Evolutionary conservation across 2,113 vertebrate species (phyloP), one percentile per base, ranked within the genome.

Genomic region (Ctenodactylus gundi): DNA sequence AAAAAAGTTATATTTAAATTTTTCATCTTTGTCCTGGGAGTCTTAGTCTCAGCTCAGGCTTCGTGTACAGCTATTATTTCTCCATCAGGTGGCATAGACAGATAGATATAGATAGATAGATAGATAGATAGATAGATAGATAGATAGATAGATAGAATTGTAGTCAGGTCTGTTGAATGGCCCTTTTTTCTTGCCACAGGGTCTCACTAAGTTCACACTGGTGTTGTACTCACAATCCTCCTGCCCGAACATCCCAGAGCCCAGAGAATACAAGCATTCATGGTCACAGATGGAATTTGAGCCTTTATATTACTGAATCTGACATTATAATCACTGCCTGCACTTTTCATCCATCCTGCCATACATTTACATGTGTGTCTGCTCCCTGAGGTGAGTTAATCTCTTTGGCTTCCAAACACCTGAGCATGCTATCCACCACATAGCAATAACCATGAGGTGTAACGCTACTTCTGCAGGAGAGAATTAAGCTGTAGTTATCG

Each of bases 301-400:
- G 25, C 57, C 13, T 41, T 3, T 44, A 60, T 23, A 17, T 23
- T 39, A n/a, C 31, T 65, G 13, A 39, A 51, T 3, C 4, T 36
- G n/a, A 39, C 21, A 29, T 49, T 25, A 2, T n/a, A 13, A 34
- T 18, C 7, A n/a, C 0, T 29, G 20, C 23, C 3, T 44, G 31
- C 21, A 29, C 3, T 75, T 18, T 44, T n/a, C 10, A 31, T 23
- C 5, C 51, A 7, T 23, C 7, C 49, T 36, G 25, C 3, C 14
- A 49, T 46, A 27, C 6, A 0, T 5, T 41, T 41, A 41, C 12
- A 70, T 25, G 2, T 18, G 0, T 31, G 1, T 13, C 2, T 67
- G 23, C 4, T 36, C 62, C 13, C n/a, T 64, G 18, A 20, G 31
- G 4, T 11, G 27, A 27, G 0, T 77, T 39, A 34, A 1, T 58